A percentile compares a stretch with the other conserved stretches of the same genome.
Evolutionary conservation across 2,797 vertebrate genomes (phyloP).

Genomic region (Alectoris magna): DNA sequence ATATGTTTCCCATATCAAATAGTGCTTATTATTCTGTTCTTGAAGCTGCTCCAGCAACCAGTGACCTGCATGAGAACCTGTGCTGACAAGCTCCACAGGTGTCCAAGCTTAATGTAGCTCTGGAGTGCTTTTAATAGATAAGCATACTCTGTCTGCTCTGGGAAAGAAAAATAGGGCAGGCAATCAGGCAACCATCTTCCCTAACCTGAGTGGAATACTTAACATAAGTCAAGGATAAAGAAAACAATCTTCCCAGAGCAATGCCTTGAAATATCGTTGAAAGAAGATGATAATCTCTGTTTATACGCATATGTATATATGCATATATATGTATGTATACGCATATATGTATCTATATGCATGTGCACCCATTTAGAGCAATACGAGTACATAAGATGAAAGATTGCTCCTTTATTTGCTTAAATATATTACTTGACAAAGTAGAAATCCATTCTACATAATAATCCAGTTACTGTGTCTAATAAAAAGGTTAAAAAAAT

Average conservation of each 20-base stretch:
- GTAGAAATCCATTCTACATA: not conserved
- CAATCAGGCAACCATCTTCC: slow-evolving; percentile 70
- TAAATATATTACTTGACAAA: not conserved
- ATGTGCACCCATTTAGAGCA: not conserved
- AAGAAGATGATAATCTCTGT: not conserved
- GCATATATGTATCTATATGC: too few relatives aligned
- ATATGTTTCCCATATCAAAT: slow-evolving; percentile 43
- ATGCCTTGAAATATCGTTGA: not conserved
- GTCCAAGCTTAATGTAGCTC: slow-evolving; percentile 74
- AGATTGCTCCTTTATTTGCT: not conserved
- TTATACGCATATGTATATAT: not conserved
- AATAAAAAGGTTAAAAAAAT: not conserved
- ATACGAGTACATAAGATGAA: not conserved
- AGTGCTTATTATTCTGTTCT: slow-evolving; percentile 66
- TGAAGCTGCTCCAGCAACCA: slow-evolving; percentile 64
- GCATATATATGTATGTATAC: accelerated
- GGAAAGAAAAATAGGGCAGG: slow-evolving; percentile 77
- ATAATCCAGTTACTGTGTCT: not conserved
- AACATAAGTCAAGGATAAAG: slow-evolving; percentile 76
- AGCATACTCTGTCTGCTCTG: slow-evolving; percentile 67
- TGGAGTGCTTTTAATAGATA: slow-evolving; percentile 79
- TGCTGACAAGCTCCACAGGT: slow-evolving; percentile 79
- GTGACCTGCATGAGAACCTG: slow-evolving; percentile 74
- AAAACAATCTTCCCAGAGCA: slow-evolving; percentile 36
- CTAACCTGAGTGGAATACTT: slow-evolving; percentile 76